Conservation (phyloP, 2,113 vertebrate genomes). For the Anser brachyrhynchus region DNA sequence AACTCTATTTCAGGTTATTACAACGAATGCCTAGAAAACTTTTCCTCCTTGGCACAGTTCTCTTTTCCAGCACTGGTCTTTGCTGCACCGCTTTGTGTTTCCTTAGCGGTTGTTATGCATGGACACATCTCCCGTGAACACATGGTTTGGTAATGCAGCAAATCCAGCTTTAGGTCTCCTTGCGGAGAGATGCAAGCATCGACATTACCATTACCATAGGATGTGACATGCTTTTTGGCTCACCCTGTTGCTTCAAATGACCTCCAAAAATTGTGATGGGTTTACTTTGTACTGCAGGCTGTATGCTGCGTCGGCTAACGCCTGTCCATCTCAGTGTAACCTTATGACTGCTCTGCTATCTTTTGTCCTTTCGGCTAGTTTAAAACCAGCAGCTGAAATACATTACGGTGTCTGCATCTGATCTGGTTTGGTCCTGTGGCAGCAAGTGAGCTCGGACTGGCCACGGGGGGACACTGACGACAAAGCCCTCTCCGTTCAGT, state of each 20-base stretch:
- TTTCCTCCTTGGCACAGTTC: background rate
- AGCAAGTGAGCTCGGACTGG: background rate
- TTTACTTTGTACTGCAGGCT: background rate
- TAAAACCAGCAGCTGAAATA: background rate
- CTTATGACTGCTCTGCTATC: background rate
- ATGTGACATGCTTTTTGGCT: fast-evolving
- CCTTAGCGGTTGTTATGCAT: background rate
- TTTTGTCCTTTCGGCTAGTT: background rate
- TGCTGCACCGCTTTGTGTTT: background rate
- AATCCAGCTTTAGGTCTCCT: background rate
- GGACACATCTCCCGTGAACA: fast-evolving
- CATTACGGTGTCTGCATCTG: background rate
- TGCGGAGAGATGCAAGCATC: background rate
- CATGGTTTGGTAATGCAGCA: background rate
- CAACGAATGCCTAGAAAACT: background rate
- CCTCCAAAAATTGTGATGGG: background rate
- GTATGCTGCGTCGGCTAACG: background rate
- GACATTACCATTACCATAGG: fast-evolving
- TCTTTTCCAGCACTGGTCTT: background rate
- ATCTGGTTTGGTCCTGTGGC: background rate
- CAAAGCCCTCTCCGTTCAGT: fast-evolving
- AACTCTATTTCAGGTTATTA: background rate
- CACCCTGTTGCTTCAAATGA: fast-evolving
- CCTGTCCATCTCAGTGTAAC: fast-evolving
- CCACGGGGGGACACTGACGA: background rate